phyloP scores from a whole-genome alignment of 2,888 invertebrate species.

The Mylabris sibirica region DNA sequence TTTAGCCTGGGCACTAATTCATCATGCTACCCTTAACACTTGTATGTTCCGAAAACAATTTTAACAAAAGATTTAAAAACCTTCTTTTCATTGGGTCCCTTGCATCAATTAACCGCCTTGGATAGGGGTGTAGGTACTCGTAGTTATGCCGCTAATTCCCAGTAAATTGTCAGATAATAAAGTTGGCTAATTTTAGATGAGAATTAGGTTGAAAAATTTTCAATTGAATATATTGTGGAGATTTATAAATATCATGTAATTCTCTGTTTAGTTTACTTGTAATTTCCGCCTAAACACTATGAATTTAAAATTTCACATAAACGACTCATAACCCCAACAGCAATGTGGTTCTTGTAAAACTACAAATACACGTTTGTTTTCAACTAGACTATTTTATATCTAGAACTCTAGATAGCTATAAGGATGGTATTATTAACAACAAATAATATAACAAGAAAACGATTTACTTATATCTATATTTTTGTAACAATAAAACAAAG shows the following conservation, averaged over 20 bases:
- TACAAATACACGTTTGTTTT: conserved; percentile 6
- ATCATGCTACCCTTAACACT: no score
- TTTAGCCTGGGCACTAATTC: no score
- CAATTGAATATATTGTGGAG: not conserved
- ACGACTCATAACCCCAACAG: conserved; percentile 22
- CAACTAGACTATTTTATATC: conserved; percentile 1
- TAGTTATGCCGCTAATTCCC: no score
- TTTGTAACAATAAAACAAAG: not conserved
- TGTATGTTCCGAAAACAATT: no score
- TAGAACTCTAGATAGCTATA: not conserved
- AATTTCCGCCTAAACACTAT: conserved; percentile 25
- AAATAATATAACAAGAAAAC: not conserved
- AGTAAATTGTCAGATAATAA: not conserved
- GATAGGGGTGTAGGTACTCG: no score
- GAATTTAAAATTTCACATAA: conserved; percentile 25
- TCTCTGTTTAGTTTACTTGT: conserved; percentile 24
- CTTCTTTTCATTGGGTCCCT: no score
- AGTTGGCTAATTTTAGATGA: not conserved
- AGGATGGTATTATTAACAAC: not conserved
- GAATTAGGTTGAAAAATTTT: conserved; percentile 5
- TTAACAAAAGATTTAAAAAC: no score
- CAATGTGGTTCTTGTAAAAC: conserved; percentile 27
- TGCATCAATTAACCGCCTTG: no score
- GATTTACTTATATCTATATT: not conserved
- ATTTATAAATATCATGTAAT: conserved; percentile 4